Evolutionary conservation across 2,888 invertebrate species (phyloP).

Genomic region (Brachypalpus laphriformis): DNA sequence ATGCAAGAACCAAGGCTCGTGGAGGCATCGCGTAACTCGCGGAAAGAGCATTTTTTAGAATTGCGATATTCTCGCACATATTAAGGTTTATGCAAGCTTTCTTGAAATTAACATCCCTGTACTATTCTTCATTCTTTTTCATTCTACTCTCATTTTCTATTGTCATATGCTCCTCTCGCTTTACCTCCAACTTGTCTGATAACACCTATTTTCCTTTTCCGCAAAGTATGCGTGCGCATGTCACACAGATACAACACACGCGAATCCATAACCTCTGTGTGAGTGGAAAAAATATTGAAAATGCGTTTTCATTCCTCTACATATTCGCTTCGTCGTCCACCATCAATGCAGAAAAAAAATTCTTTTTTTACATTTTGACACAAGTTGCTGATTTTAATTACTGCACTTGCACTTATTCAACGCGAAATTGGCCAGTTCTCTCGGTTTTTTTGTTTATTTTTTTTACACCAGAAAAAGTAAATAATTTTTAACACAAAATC

Average conservation of each 20-base stretch:
- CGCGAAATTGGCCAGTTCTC: constrained; percentile 68
- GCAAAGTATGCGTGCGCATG: constrained; percentile 54
- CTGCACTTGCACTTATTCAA: constrained; percentile 73
- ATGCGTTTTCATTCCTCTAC: constrained; percentile 54
- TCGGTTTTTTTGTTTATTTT: constrained; percentile 66
- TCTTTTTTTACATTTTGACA: constrained; percentile 52
- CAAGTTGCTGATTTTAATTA: constrained; percentile 74
- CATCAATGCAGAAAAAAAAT: constrained; percentile 46
- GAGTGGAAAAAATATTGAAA: constrained; percentile 22
- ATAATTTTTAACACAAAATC: constrained; percentile 39
- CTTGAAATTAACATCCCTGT: constrained; percentile 54
- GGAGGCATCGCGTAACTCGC: too few species aligned
- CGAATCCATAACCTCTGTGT: background rate
- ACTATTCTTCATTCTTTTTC: constrained; percentile 25
- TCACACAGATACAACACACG: constrained; percentile 26
- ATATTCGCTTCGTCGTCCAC: constrained; percentile 39
- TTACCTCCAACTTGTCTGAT: constrained; percentile 7
- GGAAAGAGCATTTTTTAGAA: too few species aligned
- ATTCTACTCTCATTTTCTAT: constrained; percentile 61
- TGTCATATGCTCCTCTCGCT: constrained; percentile 47
- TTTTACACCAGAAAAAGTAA: constrained; percentile 67
- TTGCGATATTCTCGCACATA: background rate
- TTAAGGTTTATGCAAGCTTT: background rate
- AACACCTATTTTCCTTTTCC: constrained; percentile 10
- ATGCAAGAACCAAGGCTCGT: too few species aligned